Conservation (phyloP, 2,888 invertebrate genomes). For the Caenorhabditis sinica region DNA sequence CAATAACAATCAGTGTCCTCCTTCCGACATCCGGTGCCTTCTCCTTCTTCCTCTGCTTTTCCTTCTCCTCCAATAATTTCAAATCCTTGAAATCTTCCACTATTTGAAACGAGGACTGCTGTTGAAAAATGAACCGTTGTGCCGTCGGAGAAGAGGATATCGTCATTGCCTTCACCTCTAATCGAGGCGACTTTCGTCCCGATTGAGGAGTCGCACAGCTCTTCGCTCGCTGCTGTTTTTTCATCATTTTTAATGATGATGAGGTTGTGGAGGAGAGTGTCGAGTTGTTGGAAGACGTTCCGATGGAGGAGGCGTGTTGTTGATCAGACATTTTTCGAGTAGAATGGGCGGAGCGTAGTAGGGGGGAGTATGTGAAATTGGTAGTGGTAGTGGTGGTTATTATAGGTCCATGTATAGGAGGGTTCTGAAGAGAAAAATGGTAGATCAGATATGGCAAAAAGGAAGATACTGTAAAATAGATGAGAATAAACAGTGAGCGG, state of each 20-base stretch:
- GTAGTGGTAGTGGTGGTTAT: neutral
- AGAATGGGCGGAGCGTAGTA: neutral
- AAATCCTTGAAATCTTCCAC: conserved; percentile 47
- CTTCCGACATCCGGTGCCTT: conserved; percentile 57
- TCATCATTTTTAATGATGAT: conserved; percentile 55
- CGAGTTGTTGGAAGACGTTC: neutral
- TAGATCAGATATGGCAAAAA: neutral
- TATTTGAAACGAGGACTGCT: conserved; percentile 51
- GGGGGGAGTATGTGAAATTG: neutral
- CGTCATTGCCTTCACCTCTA: conserved; percentile 62
- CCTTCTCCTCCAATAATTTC: conserved; percentile 16
- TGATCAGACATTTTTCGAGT: conserved; percentile 32
- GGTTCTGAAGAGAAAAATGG: neutral
- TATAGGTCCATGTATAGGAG: conserved; percentile 27
- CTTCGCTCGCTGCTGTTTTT: conserved; percentile 62
- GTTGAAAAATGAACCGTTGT: conserved; percentile 42
- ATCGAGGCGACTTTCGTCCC: conserved; percentile 57
- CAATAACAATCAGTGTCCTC: conserved; percentile 58
- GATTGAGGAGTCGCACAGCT: conserved; percentile 51
- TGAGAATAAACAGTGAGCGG: neutral
- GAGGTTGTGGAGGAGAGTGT: conserved; percentile 14
- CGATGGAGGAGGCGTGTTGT: conserved; percentile 1
- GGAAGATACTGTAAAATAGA: neutral
- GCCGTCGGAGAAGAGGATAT: conserved; percentile 54
- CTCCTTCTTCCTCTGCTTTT: conserved; percentile 30